Evolutionary conservation across 2,113 vertebrate species (phyloP), one percentile per base, ranked within the genome.

Genomic region (Aegithalos caudatus): DNA sequence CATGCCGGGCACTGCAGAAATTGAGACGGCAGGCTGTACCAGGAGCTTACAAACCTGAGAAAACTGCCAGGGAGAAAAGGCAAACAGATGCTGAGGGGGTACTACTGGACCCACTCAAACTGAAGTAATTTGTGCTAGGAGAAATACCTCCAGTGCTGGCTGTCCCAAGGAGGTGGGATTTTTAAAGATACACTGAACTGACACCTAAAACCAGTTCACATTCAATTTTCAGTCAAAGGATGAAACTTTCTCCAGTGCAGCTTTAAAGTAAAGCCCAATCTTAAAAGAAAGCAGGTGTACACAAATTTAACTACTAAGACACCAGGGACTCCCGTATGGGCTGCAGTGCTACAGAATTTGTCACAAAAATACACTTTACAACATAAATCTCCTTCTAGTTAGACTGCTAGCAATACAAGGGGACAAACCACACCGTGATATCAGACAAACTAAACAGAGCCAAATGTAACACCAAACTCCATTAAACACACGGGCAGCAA

Each of bases 1-100:
- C 21, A 15, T 9, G 72, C 19, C 37, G 62, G 21, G 6, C 76
- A 81, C 58, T 42, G 65, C 87, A 95, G 93, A 95, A 95, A 91
- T 56, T 54, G 87, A 96, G 78, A 95, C 27, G 1, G 2, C 61
- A 64, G 40, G 47, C 53, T 38, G 17, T 38, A 94, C 33, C 23
- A 69, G 51, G 28, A 50, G 62, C 38, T 87, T 21, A 74, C 20
- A 86, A 76, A 76, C 20, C 76, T 33, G 27, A 79, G 54, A 88
- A 61, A 70, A 71, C 35, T 56, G n/a, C 40, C 44, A 42, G 14
- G 21, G n/a, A 61, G 81, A 57, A 72, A 70, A 77, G 25, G 12
- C 50, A 81, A 88, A 66, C 10, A 28, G 58, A 67, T 24, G 38
- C 17, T 7, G 3, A 42, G 5, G 4, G 23, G 4, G 31, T 44